Evolutionary conservation across 2,113 vertebrate genomes (phyloP).

Genomic region (Lamprotornis superbus): DNA sequence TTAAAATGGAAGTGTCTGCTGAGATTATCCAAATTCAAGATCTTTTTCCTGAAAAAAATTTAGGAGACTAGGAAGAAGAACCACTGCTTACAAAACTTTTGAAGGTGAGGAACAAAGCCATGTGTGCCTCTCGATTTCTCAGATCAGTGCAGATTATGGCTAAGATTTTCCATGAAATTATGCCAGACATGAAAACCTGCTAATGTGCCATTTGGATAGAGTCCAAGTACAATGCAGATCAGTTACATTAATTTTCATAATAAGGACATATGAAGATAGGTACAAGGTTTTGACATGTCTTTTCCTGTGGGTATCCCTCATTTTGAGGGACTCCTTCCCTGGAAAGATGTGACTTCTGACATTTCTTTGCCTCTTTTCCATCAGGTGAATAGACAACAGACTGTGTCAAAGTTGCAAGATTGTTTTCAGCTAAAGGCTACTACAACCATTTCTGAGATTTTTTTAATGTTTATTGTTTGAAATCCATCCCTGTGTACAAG

Average conservation of each 20-base stretch:
- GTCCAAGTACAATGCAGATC: neutral
- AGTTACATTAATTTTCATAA: neutral
- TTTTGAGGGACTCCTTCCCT: neutral
- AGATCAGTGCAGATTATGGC: neutral
- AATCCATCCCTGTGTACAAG: neutral
- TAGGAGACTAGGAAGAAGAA: neutral
- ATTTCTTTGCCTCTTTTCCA: neutral
- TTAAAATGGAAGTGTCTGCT: neutral
- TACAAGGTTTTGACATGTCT: neutral
- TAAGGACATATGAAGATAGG: neutral
- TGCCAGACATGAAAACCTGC: neutral
- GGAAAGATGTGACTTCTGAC: neutral
- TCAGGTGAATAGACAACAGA: neutral
- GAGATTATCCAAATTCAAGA: neutral
- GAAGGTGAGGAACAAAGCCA: neutral
- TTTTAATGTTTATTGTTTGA: constrained; percentile 29
- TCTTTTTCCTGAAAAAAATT: neutral
- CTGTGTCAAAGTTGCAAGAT: neutral
- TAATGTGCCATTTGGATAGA: neutral
- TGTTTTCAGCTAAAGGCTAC: neutral
- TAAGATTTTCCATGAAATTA: neutral
- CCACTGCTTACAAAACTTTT: neutral
- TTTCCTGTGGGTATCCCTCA: neutral
- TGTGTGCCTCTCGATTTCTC: neutral
- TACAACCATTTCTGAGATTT: neutral